Conservation (phyloP, 2,113 vertebrate species). For the Tiliqua scincoides region DNA sequence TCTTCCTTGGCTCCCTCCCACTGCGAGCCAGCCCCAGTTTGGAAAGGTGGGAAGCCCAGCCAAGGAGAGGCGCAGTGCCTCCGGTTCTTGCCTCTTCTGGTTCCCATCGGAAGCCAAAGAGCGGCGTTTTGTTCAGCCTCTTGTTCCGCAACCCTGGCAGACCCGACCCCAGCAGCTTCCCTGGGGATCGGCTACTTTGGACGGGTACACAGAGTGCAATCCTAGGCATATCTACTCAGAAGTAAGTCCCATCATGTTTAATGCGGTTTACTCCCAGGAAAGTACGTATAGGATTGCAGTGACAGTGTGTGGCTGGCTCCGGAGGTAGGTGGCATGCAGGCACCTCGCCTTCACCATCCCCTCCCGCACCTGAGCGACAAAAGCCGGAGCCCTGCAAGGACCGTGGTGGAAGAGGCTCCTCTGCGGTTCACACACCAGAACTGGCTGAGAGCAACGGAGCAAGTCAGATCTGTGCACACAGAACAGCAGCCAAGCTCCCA, state of each 20-base stretch:
- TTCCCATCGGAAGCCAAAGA: neutral
- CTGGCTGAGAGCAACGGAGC: too few species aligned
- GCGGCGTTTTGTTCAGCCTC: neutral
- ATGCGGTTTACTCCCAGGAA: too few species aligned
- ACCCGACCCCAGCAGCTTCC: neutral
- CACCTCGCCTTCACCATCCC: neutral
- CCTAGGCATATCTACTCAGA: too few species aligned
- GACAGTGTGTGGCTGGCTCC: neutral
- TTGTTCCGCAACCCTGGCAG: neutral
- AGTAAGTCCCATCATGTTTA: too few species aligned
- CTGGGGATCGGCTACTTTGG: neutral
- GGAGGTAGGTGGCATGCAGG: neutral
- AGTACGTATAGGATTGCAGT: too few species aligned
- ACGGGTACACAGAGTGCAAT: too few species aligned
- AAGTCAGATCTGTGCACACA: neutral
- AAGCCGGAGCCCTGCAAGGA: neutral
- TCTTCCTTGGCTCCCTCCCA: neutral
- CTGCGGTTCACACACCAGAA: neutral
- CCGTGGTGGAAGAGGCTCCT: neutral
- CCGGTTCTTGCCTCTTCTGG: too few species aligned
- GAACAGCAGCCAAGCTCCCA: neutral
- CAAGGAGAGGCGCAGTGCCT: neutral
- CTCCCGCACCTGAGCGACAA: neutral
- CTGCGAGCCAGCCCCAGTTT: neutral
- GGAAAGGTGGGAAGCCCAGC: neutral